phyloP scores from a whole-genome alignment of 2,797 vertebrate species.

The Orientallactaga sibirica region DNA sequence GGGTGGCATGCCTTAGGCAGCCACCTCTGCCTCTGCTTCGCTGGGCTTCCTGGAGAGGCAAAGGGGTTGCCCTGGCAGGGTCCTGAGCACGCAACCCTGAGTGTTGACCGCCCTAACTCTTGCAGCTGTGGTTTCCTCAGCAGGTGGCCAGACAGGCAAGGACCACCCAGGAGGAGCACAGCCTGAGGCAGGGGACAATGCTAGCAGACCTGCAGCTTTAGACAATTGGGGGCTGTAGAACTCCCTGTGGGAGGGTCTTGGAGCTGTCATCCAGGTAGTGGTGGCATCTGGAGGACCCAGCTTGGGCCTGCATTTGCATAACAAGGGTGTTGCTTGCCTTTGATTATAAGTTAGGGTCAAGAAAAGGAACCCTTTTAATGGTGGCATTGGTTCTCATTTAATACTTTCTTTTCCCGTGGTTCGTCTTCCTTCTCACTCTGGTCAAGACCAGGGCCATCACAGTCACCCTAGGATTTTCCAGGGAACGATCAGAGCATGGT shows the following conservation, averaged over 20 bases:
- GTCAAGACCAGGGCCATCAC: background rate
- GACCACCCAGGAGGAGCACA: fast-evolving
- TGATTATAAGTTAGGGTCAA: background rate
- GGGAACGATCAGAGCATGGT: background rate
- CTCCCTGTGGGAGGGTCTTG: background rate
- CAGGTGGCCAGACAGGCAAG: background rate
- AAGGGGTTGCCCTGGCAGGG: background rate
- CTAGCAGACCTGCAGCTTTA: background rate
- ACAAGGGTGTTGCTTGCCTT: background rate
- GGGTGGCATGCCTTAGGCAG: background rate
- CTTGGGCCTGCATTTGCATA: background rate
- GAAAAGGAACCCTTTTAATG: slow-evolving; percentile 3
- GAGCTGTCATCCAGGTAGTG: background rate
- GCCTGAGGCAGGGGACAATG: background rate
- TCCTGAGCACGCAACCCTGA: too few species aligned
- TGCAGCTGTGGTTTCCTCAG: background rate
- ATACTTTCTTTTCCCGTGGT: background rate
- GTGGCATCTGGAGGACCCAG: background rate
- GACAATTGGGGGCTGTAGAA: background rate
- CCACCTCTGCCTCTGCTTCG: background rate
- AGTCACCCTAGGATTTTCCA: background rate
- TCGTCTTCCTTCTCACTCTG: background rate
- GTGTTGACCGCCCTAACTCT: background rate
- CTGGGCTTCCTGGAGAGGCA: background rate
- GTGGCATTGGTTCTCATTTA: slow-evolving; percentile 24